Evolutionary conservation across 1,140 invertebrate species (phyloP).

Genomic region (Conus betulinus): DNA sequence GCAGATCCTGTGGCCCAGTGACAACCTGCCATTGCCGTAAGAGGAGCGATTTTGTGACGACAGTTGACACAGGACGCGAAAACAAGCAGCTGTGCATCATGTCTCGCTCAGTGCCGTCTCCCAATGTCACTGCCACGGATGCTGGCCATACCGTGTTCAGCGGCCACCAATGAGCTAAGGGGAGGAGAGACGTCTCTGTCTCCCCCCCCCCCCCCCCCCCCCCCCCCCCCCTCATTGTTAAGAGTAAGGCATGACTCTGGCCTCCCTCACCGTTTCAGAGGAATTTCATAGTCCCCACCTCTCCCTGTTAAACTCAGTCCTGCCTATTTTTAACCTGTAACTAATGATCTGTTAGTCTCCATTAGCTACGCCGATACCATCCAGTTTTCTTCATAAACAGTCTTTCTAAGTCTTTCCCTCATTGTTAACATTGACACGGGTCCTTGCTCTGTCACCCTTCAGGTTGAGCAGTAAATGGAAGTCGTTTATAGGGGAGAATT

Average conservation of each 20-base stretch:
- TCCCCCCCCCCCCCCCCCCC: too few relatives aligned
- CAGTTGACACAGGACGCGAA: conserved; percentile 52
- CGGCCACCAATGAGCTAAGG: conserved; percentile 84
- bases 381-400: too few relatives aligned
- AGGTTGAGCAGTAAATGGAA: too few relatives aligned
- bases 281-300: not conserved
- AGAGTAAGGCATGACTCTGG: conserved; percentile 75
- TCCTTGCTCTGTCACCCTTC: too few relatives aligned
- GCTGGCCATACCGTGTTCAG: conserved; percentile 94
- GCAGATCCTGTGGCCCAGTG: conserved; percentile 59
- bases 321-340: too few relatives aligned
- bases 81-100: conserved; percentile 47
- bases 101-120: conserved; percentile 81
- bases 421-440: conserved; percentile 72
- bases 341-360: too few relatives aligned
- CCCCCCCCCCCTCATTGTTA: conserved; percentile 71
- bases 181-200: conserved; percentile 73
- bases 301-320: not conserved
- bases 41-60: conserved; percentile 52
- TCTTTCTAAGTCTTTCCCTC: conserved; percentile 38
- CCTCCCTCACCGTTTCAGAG: conserved; percentile 29
- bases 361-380: too few relatives aligned
- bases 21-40: conserved; percentile 54
- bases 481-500: too few relatives aligned
- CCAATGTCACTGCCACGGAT: conserved; percentile 95